Evolutionary conservation across 92 coral and sea anemone species (phyloP).

Genomic region (Hydrozoanthus gracilis): DNA sequence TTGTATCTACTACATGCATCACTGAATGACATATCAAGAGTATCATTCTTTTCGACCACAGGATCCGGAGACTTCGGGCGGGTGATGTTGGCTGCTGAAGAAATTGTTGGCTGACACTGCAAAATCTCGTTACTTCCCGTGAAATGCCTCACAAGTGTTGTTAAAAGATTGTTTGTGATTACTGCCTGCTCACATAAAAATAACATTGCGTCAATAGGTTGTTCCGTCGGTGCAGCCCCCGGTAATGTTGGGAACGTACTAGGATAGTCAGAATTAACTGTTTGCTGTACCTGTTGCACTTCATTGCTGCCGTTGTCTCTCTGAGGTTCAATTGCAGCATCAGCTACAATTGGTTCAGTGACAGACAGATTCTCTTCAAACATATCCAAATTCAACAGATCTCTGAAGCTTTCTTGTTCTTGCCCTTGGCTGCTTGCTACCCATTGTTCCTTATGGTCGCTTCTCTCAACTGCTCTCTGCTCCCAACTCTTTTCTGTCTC

Average conservation of each 20-base stretch:
- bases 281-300: background rate
- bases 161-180: background rate
- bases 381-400: too few species aligned
- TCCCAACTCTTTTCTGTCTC: background rate
- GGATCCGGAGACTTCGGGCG: background rate
- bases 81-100: background rate
- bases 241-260: background rate
- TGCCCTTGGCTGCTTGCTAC: too few species aligned
- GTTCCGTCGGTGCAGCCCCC: slow-evolving; percentile 4
- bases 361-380: too few species aligned
- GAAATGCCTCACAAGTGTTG: background rate
- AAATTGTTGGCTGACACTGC: background rate
- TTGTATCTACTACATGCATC: background rate
- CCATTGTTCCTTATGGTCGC: too few species aligned
- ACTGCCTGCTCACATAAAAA: slow-evolving; percentile 20
- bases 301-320: background rate
- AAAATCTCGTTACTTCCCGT: background rate
- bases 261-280: background rate
- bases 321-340: background rate
- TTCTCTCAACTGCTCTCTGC: background rate
- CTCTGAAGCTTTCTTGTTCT: too few species aligned
- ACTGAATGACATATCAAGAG: background rate
- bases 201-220: background rate
- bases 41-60: background rate
- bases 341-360: too few species aligned